A percentile compares a stretch with the other conserved stretches of the same genome.
Conservation (phyloP, 2,888 invertebrate species). For the Dastarcus helophoroides region DNA sequence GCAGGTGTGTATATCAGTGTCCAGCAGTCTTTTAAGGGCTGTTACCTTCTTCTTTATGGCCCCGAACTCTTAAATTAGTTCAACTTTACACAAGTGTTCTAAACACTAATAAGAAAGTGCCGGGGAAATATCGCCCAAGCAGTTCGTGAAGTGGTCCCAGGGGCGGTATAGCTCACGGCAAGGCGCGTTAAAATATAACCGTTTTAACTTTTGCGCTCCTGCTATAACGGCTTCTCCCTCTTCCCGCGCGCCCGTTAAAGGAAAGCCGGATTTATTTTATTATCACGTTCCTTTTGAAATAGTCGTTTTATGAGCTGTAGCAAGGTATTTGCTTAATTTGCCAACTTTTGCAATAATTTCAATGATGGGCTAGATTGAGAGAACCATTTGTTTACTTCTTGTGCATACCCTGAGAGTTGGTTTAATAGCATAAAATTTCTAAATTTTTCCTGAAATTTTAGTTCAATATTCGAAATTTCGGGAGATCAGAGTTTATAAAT, state of each 20-base stretch:
- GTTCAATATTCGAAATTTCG: too few species aligned
- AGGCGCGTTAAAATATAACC: conserved; percentile 24
- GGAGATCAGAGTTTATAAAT: too few species aligned
- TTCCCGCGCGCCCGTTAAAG: conserved; percentile 3
- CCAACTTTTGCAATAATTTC: too few species aligned
- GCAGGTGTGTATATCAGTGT: conserved; percentile 32
- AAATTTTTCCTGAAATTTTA: too few species aligned
- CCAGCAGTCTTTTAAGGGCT: conserved; percentile 34
- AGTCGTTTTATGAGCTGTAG: too few species aligned
- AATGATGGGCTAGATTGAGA: too few species aligned
- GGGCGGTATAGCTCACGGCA: conserved; percentile 30
- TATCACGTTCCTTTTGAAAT: too few species aligned
- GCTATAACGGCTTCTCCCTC: too few species aligned
- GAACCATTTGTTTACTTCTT: too few species aligned
- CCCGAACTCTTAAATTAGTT: conserved; percentile 38
- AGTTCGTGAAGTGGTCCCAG: conserved; percentile 30
- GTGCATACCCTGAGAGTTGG: too few species aligned
- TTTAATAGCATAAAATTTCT: too few species aligned
- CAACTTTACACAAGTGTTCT: conserved; percentile 34
- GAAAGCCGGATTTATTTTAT: conserved; percentile 1
- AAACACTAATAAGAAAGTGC: conserved; percentile 38
- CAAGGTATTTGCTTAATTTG: too few species aligned
- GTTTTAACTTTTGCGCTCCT: conserved; percentile 24
- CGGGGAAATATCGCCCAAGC: conserved; percentile 20
- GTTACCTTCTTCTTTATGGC: conserved; percentile 38